Evolutionary conservation across 2,113 vertebrate genomes (phyloP).

Genomic region (Cyphomyrus plagiostoma): DNA sequence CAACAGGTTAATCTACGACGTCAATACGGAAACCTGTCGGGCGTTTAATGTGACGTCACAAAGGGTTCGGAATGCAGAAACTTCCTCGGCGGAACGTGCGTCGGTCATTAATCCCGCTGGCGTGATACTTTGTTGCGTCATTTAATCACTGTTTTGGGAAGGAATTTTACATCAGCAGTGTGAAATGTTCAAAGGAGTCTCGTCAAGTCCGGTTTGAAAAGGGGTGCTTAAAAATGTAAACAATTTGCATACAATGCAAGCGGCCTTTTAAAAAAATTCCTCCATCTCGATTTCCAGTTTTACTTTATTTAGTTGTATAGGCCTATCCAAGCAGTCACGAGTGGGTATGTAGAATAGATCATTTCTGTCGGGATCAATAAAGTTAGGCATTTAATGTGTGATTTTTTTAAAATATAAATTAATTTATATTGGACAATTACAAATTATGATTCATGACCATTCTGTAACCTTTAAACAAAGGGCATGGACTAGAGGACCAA

Average conservation of each 20-base stretch:
- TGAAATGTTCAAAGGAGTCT: not conserved
- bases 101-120: too few relatives aligned
- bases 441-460: not conserved
- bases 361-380: too few relatives aligned
- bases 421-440: not conserved
- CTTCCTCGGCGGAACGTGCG: not conserved
- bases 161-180: not conserved
- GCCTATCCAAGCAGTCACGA: not conserved
- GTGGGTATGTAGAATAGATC: not conserved
- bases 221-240: not conserved
- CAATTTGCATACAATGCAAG: not conserved
- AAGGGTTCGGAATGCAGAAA: not conserved
- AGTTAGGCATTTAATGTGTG: not conserved
- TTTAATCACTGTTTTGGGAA: not conserved
- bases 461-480: not conserved
- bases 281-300: not conserved
- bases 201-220: not conserved
- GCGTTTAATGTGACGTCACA: conserved; percentile 14
- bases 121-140: not conserved
- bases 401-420: not conserved
- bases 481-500: not conserved
- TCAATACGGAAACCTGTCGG: not conserved
- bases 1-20: conserved; percentile 22
- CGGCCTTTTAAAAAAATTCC: not conserved
- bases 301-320: not conserved